phyloP scores from a whole-genome alignment of 2,888 invertebrate species.

The Troides aeacus region DNA sequence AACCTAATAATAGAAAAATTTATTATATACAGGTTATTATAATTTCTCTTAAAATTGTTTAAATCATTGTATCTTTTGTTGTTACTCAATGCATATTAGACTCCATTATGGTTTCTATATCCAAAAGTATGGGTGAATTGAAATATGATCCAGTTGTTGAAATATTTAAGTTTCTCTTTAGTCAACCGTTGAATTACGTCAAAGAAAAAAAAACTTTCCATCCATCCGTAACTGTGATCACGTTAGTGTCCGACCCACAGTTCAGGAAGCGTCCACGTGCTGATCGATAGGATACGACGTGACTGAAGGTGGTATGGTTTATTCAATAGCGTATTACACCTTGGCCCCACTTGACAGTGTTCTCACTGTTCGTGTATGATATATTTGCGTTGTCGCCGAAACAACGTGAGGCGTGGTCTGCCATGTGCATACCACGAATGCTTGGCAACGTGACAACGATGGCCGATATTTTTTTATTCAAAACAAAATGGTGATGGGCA shows the following conservation, averaged over 20 bases:
- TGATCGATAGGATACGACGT: conserved; percentile 7
- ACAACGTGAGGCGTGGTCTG: conserved; percentile 42
- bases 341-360: conserved; percentile 10
- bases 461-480: conserved; percentile 25
- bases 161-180: not conserved
- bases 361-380: conserved; percentile 20
- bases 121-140: no score
- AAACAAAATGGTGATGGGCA: not conserved
- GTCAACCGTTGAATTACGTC: not conserved
- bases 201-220: not conserved
- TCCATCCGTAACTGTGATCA: not conserved
- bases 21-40: no score
- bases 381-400: conserved; percentile 15
- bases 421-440: conserved; percentile 41
- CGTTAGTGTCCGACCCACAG: not conserved
- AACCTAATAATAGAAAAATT: no score
- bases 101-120: no score
- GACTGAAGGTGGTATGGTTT: conserved; percentile 5
- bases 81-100: no score
- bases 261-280: not conserved
- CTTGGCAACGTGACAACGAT: conserved; percentile 41
- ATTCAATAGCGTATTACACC: conserved; percentile 20
- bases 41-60: no score
- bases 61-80: no score
- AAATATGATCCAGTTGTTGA: no score